These are phyloP conservation scores for Poecilia velifera DNA, from an alignment of 2,797 vertebrate genomes.

Conservation along the genomic window DNA sequence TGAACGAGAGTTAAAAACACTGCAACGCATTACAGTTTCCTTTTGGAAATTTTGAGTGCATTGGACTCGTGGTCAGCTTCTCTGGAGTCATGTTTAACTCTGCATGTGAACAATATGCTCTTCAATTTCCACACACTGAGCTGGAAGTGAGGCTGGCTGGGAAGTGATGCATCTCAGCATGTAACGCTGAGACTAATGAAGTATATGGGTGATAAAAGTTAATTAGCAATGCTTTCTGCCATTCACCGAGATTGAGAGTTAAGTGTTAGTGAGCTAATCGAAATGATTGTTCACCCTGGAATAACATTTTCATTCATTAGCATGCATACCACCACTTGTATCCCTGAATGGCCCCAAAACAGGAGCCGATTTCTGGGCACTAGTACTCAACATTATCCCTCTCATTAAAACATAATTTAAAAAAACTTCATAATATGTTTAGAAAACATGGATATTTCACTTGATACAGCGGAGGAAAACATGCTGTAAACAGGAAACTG, in stretches of 20 bases:
- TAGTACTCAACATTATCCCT: conserved; percentile 1
- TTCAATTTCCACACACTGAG: not conserved
- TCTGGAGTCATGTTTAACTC: not conserved
- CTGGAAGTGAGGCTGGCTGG: no score
- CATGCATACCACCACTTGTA: conserved; percentile 24
- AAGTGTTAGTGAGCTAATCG: conserved; percentile 66
- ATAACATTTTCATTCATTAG: conserved; percentile 35
- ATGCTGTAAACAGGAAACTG: conserved; percentile 9
- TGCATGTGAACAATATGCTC: not conserved
- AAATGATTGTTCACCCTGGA: conserved; percentile 61
- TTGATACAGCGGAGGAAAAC: not conserved
- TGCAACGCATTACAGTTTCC: not conserved
- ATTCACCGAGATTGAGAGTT: conserved; percentile 46
- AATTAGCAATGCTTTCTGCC: conserved; percentile 25
- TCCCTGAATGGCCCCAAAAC: not conserved
- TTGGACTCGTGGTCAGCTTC: not conserved
- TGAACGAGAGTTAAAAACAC: conserved; percentile 9
- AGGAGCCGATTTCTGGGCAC: conserved; percentile 1
- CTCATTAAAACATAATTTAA: not conserved
- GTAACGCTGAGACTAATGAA: conserved; percentile 37
- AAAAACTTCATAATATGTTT: not conserved
- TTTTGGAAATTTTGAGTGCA: not conserved
- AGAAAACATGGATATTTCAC: conserved; percentile 10
- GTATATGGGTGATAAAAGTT: conserved; percentile 35
- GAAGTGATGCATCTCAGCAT: conserved; percentile 18